Evolutionary conservation across 2,113 vertebrate species (phyloP).

Genomic region (Erythrolamprus reginae): DNA sequence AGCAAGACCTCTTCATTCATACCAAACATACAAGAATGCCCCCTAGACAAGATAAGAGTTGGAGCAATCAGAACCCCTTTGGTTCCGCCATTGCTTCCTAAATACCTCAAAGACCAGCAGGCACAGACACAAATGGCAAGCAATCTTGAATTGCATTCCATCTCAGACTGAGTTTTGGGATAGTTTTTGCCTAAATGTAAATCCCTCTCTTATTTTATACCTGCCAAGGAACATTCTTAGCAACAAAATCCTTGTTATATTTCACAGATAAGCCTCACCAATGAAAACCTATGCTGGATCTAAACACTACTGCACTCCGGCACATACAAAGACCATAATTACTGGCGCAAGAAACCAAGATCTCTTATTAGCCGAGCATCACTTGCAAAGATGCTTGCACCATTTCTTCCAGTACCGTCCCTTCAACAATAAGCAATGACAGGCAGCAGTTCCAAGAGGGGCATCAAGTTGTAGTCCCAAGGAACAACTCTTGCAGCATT

Average conservation of each 20-base stretch:
- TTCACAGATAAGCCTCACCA: neutral
- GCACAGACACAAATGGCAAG: neutral
- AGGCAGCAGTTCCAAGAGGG: neutral
- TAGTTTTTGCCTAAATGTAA: neutral
- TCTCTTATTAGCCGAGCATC: neutral
- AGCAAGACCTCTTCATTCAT: neutral
- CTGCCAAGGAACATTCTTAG: neutral
- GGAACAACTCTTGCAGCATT: neutral
- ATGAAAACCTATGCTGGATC: neutral
- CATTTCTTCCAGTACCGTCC: neutral
- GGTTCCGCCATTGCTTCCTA: neutral
- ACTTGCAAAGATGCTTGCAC: neutral
- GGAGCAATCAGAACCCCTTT: neutral
- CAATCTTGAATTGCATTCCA: neutral
- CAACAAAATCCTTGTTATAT: neutral
- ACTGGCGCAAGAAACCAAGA: neutral
- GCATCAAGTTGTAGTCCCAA: neutral
- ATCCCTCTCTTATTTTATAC: neutral
- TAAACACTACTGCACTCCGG: neutral
- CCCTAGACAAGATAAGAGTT: neutral
- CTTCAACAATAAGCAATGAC: neutral
- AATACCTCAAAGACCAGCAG: neutral
- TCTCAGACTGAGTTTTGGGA: neutral
- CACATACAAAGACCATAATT: neutral
- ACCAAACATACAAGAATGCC: neutral